Evolutionary conservation across 2,888 invertebrate genomes (phyloP).

Genomic region (Hoplodrina blanda): DNA sequence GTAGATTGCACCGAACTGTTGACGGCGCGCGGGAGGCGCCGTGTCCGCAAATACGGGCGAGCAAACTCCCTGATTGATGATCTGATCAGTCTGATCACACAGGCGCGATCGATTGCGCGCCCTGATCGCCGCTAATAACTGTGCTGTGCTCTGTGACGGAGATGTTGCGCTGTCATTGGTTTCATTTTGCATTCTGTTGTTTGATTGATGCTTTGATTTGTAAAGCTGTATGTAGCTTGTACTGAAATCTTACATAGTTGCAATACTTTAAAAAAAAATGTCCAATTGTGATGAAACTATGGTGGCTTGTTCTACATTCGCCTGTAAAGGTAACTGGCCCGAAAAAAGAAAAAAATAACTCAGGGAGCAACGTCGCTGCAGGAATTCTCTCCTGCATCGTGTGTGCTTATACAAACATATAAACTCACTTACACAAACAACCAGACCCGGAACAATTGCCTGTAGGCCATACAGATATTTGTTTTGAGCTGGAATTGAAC

Average conservation of each 20-base stretch:
- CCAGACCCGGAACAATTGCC: too few species aligned
- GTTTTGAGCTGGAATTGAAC: too few species aligned
- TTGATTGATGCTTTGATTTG: background rate
- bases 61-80: slow-evolving; percentile 64
- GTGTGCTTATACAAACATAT: too few species aligned
- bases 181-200: background rate
- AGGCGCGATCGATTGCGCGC: slow-evolving; percentile 38
- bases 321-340: too few species aligned
- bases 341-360: too few species aligned
- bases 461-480: too few species aligned
- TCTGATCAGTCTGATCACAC: slow-evolving; percentile 49
- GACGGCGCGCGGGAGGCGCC: slow-evolving; percentile 2
- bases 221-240: background rate
- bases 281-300: too few species aligned
- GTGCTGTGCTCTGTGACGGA: background rate
- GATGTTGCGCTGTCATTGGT: slow-evolving; percentile 9
- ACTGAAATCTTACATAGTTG: background rate
- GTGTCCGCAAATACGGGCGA: slow-evolving; percentile 61
- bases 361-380: too few species aligned
- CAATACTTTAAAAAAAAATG: too few species aligned
- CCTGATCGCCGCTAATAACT: slow-evolving; percentile 5
- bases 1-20: slow-evolving; percentile 52
- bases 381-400: too few species aligned
- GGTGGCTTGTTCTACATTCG: too few species aligned
- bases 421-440: too few species aligned